Base-by-base conservation (phyloP, 2,113 vertebrate genomes). In the Coturnix japonica region DNA sequence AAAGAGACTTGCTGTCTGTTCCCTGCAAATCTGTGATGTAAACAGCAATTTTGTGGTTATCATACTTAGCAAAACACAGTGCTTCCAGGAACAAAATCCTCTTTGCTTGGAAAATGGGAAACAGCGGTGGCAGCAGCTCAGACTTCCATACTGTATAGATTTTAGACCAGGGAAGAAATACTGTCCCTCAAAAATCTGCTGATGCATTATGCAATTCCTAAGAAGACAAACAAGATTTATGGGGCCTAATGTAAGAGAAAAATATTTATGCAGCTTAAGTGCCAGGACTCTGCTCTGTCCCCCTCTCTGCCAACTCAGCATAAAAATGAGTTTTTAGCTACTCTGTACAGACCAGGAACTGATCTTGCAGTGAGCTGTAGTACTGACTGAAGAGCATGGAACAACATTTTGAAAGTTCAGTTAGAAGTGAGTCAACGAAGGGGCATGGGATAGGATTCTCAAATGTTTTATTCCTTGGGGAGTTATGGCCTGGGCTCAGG, bases 1-100 rank as follows among this genome's bases (percentile, higher is more conserved):
- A 69, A 44, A 76, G 84, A 94, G 91, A 84, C 85, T 94, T 87
- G 46, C 78, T 95, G 95, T 93, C 94, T 93, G 77, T 89, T 84
- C 73, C 74, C 39, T 85, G 91, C 70, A 76, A 80, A 95, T 96
- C 73, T 81, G 69, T 85, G 91, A 93, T 87, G 76, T 79, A 94
- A 96, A 85, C 89, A 89, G 86, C 53, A 82, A 41, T 89, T 90
- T 76, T 94, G 95, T 94, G 97, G 97, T 96, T 95, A 60, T 57
- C 65, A 16, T 97, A 97, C 95, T 97, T 96, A 96, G 95, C 93
- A 97, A 91, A 93, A 49, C 90, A 69, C 44, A 49, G 26, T 89
- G 81, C 28, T 95, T 94, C 94, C 95, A 96, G 56, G 75, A 95
- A 91, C 22, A 80, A 89, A 95, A 77, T 6, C 41, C 61, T 16